Evolutionary conservation across 2,113 vertebrate species (phyloP).

Genomic region (Callionymus lyra): DNA sequence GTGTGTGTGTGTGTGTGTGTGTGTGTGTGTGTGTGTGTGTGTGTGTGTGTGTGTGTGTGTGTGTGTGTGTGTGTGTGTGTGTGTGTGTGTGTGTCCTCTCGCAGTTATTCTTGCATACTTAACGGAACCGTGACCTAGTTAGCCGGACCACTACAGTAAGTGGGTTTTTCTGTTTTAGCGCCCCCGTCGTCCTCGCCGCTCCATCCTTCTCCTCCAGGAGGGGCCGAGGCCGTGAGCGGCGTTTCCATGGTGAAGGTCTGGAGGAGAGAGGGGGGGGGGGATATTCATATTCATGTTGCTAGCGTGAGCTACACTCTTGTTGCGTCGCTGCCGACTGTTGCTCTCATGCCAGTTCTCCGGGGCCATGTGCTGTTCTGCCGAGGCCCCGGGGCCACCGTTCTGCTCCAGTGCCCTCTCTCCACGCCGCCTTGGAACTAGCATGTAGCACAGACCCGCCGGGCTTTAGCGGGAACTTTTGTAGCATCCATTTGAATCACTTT

Average conservation of each 20-base stretch:
- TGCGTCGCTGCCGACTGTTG: conserved; percentile 8
- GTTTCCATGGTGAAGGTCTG: conserved; percentile 15
- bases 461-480: conserved; percentile 9
- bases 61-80: conserved; percentile 4
- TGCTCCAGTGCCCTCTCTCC: conserved; percentile 37
- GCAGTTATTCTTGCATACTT: conserved; percentile 65
- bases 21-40: conserved; percentile 13
- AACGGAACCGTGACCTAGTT: conserved; percentile 70
- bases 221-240: conserved; percentile 17
- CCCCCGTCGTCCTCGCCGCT: conserved; percentile 21
- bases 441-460: conserved; percentile 23
- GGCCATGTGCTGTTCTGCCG: conserved; percentile 34
- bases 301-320: conserved; percentile 13
- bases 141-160: conserved; percentile 60
- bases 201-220: conserved; percentile 31
- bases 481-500: conserved; percentile 18
- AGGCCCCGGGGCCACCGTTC: conserved; percentile 48
- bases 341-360: conserved; percentile 48
- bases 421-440: conserved; percentile 5
- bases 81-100: no score
- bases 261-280: no score
- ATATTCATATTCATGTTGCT: conserved; percentile 31
- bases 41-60: conserved; percentile 11
- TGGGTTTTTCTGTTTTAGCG: conserved; percentile 63
- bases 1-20: conserved; percentile 11